Evolutionary conservation across 2,113 vertebrate species (phyloP).

Genomic region (Zootoca vivipara): DNA sequence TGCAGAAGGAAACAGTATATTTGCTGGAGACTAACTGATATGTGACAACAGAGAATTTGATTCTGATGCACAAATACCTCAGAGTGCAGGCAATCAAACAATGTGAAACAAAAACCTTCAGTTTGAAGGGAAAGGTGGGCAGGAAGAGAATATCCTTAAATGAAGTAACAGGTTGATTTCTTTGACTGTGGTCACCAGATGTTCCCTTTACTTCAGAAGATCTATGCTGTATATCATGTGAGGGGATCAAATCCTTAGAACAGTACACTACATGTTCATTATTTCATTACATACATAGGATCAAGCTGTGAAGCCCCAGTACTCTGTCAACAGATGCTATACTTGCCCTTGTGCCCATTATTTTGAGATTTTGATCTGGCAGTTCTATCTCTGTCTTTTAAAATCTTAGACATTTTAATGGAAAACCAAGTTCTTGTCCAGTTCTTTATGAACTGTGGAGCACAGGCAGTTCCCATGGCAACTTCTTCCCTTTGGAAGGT

Average conservation of each 20-base stretch:
- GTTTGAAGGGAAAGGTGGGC: not conserved
- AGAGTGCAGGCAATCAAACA: not conserved
- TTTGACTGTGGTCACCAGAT: not conserved
- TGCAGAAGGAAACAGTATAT: not conserved
- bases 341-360: not conserved
- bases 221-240: not conserved
- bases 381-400: conserved; percentile 7
- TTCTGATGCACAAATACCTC: not conserved
- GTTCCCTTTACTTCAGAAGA: not conserved
- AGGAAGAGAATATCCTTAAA: too few relatives aligned
- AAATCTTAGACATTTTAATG: conserved; percentile 17
- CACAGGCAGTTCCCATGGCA: conserved; percentile 5
- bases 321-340: not conserved
- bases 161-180: not conserved
- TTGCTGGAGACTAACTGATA: not conserved
- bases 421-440: not conserved
- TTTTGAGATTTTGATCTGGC: conserved; percentile 12
- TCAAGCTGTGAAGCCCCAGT: not conserved
- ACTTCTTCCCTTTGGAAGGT: not conserved
- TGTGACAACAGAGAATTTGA: not conserved
- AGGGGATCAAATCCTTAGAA: not conserved
- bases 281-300: not conserved
- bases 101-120: not conserved
- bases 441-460: not conserved
- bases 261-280: not conserved